These are phyloP conservation scores for Drosophila yooni DNA, from an alignment of 2,888 invertebrate species.

Conservation along the genomic window DNA sequence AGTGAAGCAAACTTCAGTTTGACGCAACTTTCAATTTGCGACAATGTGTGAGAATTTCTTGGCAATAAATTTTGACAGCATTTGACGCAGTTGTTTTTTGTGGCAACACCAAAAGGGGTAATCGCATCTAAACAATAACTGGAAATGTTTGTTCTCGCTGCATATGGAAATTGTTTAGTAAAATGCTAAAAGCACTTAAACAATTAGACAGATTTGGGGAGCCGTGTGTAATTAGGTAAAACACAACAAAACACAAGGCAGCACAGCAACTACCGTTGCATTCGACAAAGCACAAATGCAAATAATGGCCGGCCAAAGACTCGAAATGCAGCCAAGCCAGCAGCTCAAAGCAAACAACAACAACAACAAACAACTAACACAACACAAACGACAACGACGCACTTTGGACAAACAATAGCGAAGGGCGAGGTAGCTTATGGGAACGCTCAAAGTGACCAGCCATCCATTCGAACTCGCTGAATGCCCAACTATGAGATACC, in stretches of 20 bases:
- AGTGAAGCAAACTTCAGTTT: conserved; percentile 26
- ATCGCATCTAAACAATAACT: conserved; percentile 50
- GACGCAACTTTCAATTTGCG: conserved; percentile 67
- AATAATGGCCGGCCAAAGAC: conserved; percentile 51
- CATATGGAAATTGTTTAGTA: conserved; percentile 71
- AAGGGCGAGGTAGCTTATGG: conserved; percentile 62
- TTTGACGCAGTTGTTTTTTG: conserved; percentile 50
- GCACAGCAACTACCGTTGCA: conserved; percentile 65
- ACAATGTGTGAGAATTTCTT: conserved; percentile 75
- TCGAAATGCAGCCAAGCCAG: conserved; percentile 28
- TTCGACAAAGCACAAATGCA: conserved; percentile 62
- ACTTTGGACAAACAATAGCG: conserved; percentile 56
- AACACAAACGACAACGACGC: conserved; percentile 40
- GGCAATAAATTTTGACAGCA: conserved; percentile 74
- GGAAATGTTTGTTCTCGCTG: conserved; percentile 40
- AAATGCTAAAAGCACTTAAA: conserved; percentile 78
- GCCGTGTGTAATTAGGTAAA: conserved; percentile 75
- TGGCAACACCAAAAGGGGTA: conserved; percentile 21
- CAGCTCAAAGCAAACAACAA: conserved; percentile 25
- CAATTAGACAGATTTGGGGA: conserved; percentile 66
- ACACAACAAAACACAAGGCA: conserved; percentile 60
- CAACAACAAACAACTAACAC: conserved; percentile 15
- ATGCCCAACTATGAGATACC: conserved; percentile 12
- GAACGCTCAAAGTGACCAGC: conserved; percentile 60
- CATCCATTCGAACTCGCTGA: conserved; percentile 36